Evolutionary conservation across 2,797 vertebrate species (phyloP).

Genomic region (Monodelphis domestica): DNA sequence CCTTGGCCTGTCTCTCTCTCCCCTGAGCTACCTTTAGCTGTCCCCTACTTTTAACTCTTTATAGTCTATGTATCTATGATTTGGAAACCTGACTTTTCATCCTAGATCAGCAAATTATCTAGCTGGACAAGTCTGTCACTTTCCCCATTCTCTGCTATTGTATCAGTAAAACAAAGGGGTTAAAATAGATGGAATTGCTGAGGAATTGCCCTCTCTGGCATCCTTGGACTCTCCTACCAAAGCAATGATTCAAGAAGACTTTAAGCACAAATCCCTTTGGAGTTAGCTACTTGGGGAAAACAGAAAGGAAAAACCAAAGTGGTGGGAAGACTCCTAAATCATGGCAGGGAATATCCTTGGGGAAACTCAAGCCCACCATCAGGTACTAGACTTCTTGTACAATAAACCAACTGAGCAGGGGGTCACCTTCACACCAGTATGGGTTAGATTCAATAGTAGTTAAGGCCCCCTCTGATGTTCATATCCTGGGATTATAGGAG

Average conservation of each 20-base stretch:
- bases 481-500: background rate
- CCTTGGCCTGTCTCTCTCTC: no score
- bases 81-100: background rate
- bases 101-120: background rate
- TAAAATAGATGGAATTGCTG: background rate
- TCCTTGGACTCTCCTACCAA: conserved; percentile 33
- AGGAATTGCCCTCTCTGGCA: background rate
- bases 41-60: background rate
- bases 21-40: no score
- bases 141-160: background rate
- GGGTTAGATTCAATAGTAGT: background rate
- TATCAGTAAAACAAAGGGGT: background rate
- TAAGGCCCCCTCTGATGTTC: background rate
- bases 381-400: conserved; percentile 8
- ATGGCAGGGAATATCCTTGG: background rate
- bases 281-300: background rate
- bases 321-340: background rate
- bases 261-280: background rate
- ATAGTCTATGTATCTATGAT: background rate
- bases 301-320: conserved; percentile 20
- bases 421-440: background rate
- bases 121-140: background rate
- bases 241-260: background rate
- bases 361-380: background rate
- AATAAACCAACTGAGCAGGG: background rate